Percentiles rank a stretch among this genome's conserved stretches.
phyloP scores from a whole-genome alignment of 30 jellyfish, hydroid and myxozoan genomes.

The Cassiopea andromeda region DNA sequence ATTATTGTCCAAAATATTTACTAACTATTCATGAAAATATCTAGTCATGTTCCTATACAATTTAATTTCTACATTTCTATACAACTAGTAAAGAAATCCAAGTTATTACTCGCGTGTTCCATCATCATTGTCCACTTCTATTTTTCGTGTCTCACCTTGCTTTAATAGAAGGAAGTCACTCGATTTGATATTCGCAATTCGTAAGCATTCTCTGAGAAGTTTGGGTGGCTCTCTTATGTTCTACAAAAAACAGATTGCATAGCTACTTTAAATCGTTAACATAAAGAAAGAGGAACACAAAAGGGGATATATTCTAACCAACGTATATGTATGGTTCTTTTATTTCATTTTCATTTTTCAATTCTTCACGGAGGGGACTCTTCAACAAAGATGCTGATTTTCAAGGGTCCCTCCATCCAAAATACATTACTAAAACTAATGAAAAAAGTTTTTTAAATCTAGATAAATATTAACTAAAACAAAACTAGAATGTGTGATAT shows the following conservation, averaged over 20 bases:
- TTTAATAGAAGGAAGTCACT: conserved; percentile 5
- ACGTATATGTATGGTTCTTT: no score
- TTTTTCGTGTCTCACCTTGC: conserved; percentile 27
- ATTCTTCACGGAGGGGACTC: no score
- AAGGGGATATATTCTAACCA: background rate
- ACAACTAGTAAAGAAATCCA: no score
- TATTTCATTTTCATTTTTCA: no score
- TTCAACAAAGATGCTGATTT: no score
- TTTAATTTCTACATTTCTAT: background rate
- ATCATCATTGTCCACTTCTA: background rate
- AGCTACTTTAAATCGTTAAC: background rate
- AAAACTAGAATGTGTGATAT: no score
- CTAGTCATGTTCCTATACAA: no score
- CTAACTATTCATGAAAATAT: background rate
- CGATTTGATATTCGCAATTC: background rate
- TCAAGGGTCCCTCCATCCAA: no score
- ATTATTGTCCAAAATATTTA: no score
- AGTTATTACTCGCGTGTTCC: background rate
- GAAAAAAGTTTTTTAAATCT: no score
- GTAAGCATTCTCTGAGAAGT: conserved; percentile 21
- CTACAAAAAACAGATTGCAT: background rate
- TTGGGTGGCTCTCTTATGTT: conserved; percentile 31
- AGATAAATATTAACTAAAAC: no score
- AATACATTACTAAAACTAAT: no score
- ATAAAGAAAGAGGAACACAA: background rate